A percentile compares a stretch with the other conserved stretches of the same genome.
phyloP scores from a whole-genome alignment of 2,888 invertebrate species.

The Altica lythri region DNA sequence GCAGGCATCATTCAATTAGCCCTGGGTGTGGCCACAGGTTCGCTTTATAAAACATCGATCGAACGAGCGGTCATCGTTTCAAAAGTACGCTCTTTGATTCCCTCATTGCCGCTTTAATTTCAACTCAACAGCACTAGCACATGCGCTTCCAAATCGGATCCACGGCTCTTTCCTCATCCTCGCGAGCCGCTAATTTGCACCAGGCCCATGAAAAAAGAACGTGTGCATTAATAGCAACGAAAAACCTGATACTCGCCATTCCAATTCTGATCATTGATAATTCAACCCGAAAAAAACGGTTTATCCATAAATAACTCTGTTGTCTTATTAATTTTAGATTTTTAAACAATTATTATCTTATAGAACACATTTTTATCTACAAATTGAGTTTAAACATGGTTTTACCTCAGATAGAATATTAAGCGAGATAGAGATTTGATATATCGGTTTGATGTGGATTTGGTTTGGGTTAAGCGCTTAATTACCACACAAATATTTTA shows the following conservation, averaged over 20 bases:
- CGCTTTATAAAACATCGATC: conserved; percentile 60
- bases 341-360: too few relatives aligned
- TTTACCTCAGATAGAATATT: too few relatives aligned
- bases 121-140: conserved; percentile 49
- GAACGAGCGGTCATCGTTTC: conserved; percentile 60
- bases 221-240: conserved; percentile 40
- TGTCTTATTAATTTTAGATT: too few relatives aligned
- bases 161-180: conserved; percentile 45
- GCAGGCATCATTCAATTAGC: conserved; percentile 59
- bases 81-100: conserved; percentile 60
- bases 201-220: conserved; percentile 48
- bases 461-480: too few relatives aligned
- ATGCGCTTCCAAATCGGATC: conserved; percentile 46
- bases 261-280: conserved; percentile 39
- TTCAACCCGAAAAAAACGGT: conserved; percentile 41
- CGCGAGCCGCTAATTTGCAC: conserved; percentile 48
- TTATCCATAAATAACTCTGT: too few relatives aligned
- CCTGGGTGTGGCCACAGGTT: conserved; percentile 58
- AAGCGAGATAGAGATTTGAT: too few relatives aligned
- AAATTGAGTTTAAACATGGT: too few relatives aligned
- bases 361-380: too few relatives aligned
- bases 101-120: conserved; percentile 57
- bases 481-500: conserved; percentile 44
- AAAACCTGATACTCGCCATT: conserved; percentile 30
- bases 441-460: too few relatives aligned